Base-by-base conservation (phyloP, 2,888 invertebrate species). In the Carterocephalus palaemon region DNA sequence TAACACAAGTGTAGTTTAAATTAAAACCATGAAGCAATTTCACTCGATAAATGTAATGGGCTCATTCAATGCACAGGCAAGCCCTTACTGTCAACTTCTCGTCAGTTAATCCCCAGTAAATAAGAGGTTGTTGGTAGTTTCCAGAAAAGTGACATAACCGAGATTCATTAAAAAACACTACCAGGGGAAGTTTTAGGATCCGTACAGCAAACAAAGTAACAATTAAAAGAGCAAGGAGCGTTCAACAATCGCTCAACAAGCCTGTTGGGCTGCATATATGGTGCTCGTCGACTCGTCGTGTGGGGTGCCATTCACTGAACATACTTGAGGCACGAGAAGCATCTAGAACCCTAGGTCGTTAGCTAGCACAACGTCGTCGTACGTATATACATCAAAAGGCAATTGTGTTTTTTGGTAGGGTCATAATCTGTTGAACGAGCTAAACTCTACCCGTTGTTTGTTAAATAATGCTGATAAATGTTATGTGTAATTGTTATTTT, bases 301-400 rank as follows among this genome's bases (percentile, higher is more conserved):
- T 31, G 37, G 43, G 37, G 37, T 24, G 37, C 29, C 37, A 37
- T 37, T 32, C 45, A 45, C 31, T 31, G 12, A 31, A 45, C 13
- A 31, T 13, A 24, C 37, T 31, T 13, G 37, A 43, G 17, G 29
- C 23, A 31, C 5, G 17, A 37, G 45, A 45, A 45, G 15, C 37
- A 19, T 31, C 45, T 31, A 45, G 45, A 45, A 32, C 45, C 45
- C 37, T 45, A 45, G 37, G 31, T 46, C 46, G 38, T 46, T 39
- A 46, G 38, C 17, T 13, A 37, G 31, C 19, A n/a, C 29, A 32
- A 24, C 32, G n/a, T n/a, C n/a, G n/a, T 46, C 33, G 26, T 33
- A 32, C 19, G n/a, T n/a, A n/a, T n/a, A n/a, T 39, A 39, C 26
- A 24, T 38, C 38, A 32, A 39, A 33, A 46, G 32, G 38, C 24